Evolutionary conservation across 1,140 invertebrate species (phyloP).

Genomic region (Andricus grossulariae): DNA sequence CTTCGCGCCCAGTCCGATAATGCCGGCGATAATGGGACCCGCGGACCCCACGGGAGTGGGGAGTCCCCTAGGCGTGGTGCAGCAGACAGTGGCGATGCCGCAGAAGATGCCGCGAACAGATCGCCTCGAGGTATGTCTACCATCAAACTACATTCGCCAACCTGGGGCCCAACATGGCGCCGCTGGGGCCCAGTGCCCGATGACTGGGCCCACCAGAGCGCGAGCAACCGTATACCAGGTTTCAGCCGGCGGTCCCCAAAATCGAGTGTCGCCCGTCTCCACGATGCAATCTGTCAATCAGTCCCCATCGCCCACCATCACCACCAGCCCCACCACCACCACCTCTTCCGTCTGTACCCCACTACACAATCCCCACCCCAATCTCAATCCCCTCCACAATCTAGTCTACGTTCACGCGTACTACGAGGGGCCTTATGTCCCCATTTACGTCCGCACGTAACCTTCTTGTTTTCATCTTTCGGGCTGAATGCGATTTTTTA

Average conservation of each 20-base stretch:
- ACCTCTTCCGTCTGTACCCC: constrained; percentile 67
- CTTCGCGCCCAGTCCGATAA: constrained; percentile 89
- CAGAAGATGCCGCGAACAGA: constrained; percentile 96
- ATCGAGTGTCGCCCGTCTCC: constrained; percentile 74
- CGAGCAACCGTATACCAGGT: constrained; percentile 70
- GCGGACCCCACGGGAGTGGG: constrained; percentile 85
- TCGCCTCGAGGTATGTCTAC: constrained; percentile 93
- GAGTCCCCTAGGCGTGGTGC: constrained; percentile 86
- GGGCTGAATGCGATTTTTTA: not conserved
- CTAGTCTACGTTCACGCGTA: constrained; percentile 75
- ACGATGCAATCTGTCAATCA: constrained; percentile 75
- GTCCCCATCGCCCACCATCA: constrained; percentile 66
- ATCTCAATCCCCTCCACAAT: constrained; percentile 70
- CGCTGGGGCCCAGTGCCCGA: constrained; percentile 70
- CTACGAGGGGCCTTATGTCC: constrained; percentile 67
- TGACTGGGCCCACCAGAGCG: constrained; percentile 60
- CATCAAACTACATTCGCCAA: constrained; percentile 76
- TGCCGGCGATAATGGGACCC: constrained; percentile 87
- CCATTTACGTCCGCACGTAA: constrained; percentile 63
- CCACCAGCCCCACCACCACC: constrained; percentile 57
- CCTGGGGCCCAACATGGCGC: constrained; percentile 70
- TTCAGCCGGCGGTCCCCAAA: constrained; percentile 71
- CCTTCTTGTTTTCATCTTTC: constrained; percentile 13
- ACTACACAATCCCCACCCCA: constrained; percentile 69
- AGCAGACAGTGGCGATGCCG: constrained; percentile 88